Percentiles rank a stretch among this genome's conserved stretches.
phyloP scores from a whole-genome alignment of 35 echinoderm and acorn worm genomes.

The Acanthaster planci region DNA sequence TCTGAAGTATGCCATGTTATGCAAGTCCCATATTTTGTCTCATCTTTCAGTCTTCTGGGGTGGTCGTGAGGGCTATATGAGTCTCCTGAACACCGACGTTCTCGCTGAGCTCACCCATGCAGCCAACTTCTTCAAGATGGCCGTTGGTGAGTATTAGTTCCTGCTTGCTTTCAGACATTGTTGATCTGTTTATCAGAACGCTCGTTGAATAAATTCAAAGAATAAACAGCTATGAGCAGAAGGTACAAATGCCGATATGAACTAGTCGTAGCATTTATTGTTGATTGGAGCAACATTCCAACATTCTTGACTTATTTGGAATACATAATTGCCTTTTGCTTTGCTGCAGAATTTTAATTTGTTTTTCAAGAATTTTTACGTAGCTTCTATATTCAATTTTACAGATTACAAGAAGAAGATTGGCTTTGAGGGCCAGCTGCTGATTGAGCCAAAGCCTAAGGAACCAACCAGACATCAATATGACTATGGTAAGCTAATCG shows the following conservation, averaged over 20 bases:
- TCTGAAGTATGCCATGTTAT: too few relatives aligned
- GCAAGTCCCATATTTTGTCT: conserved; percentile 21
- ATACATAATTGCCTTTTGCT: too few relatives aligned
- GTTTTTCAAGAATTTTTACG: too few relatives aligned
- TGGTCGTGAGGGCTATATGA: conserved; percentile 89
- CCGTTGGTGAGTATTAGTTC: conserved; percentile 65
- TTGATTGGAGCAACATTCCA: too few relatives aligned
- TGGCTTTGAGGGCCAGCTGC: conserved; percentile 78
- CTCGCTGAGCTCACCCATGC: conserved; percentile 77
- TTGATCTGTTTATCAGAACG: background rate
- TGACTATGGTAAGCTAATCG: conserved; percentile 80
- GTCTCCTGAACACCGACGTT: conserved; percentile 88
- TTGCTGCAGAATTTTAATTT: too few relatives aligned
- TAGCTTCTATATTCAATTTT: background rate
- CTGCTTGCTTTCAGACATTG: background rate
- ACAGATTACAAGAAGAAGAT: conserved; percentile 97
- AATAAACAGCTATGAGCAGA: too few relatives aligned
- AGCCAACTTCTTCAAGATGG: conserved; percentile 93
- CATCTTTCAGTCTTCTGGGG: conserved; percentile 90
- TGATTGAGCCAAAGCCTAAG: conserved; percentile 97
- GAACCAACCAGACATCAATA: conserved; percentile 97
- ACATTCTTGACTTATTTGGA: too few relatives aligned
- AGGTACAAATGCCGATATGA: too few relatives aligned
- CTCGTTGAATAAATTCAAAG: background rate
- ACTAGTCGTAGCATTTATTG: too few relatives aligned